Evolutionary conservation across 30 jellyfish, hydroid and myxozoan genomes (phyloP), one percentile per base, ranked within the genome.

Genomic region (Mastigias papua): DNA sequence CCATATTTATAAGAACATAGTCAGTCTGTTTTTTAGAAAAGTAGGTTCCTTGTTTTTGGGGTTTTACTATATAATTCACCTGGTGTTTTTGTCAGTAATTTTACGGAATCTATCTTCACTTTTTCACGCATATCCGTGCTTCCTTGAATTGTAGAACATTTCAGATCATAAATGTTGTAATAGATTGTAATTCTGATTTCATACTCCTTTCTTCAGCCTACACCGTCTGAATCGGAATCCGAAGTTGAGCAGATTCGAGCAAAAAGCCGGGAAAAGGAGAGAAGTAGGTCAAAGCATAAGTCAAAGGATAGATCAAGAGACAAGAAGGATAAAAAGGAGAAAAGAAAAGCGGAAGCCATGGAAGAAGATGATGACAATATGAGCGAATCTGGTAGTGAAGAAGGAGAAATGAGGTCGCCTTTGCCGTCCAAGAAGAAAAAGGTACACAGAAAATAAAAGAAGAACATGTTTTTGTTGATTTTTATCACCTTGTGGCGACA

Each of bases 371-470:
- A 31, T 30, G 73, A 51, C 27, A 66, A 85, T 27, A 33, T 30
- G 73, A 86, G 95, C 48, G 95, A 86, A 68, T 77, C 97, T 46
- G 88, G 96, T 29, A 78, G 97, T 48, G 94, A 93, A 77, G 97
- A 93, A 88, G 90, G 94, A 72, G 96, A 93, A 71, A 88, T 81
- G 81, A 35, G 95, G 15, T 86, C 95, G 21, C 95, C 95, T 15
- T 30, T 76, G 32, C 90, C 95, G 13, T 48, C 95, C 2, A 86
- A 86, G 95, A 74, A 75, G 81, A 86, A 73, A 76, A 86, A 86
- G 95, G 91, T 82, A 82, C 91, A 82, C 78, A 82, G 84, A 70
- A 78, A 32, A 30, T 80, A 80, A 25, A n/a, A 64, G 34, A 46
- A 34, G 78, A 69, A 28, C 60, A 6, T 69, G 1, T 6, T 69